Conservation (phyloP, 2,113 vertebrate genomes). For the Oxyura jamaicensis region DNA sequence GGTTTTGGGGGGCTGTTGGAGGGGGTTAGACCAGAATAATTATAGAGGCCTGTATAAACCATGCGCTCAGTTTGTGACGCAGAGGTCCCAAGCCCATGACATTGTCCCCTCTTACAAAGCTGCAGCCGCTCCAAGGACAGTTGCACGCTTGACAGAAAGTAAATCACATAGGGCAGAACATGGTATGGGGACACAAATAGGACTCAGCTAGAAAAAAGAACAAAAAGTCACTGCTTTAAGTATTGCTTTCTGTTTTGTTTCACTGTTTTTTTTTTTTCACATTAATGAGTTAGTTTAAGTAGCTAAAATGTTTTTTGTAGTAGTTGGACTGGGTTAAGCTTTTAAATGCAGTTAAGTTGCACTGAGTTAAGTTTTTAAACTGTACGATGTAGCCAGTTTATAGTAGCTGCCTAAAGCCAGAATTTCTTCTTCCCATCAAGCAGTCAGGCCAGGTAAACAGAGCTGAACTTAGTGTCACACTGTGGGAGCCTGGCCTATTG, state of each 20-base stretch:
- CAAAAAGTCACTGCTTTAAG: not conserved
- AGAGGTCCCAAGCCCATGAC: not conserved
- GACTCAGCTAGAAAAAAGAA: not conserved
- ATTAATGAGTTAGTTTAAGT: not conserved
- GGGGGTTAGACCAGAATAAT: not conserved
- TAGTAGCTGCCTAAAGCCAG: not conserved
- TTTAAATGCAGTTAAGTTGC: not conserved
- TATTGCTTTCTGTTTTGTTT: not conserved
- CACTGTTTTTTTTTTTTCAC: not conserved
- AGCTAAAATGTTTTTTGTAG: not conserved
- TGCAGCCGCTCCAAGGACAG: not conserved
- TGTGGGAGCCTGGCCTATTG: not conserved
- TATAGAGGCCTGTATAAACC: not conserved
- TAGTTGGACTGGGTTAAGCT: not conserved
- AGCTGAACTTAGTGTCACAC: not conserved
- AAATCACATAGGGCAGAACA: not conserved
- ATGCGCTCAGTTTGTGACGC: not conserved
- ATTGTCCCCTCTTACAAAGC: slow-evolving; percentile 13
- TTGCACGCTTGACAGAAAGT: not conserved
- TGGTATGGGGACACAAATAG: not conserved
- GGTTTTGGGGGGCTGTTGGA: too few relatives aligned
- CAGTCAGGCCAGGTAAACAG: not conserved
- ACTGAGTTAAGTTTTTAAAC: not conserved
- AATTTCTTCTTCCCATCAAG: not conserved
- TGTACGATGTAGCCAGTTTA: not conserved